These are phyloP conservation scores for Phrynocephalus vlangalii DNA, from an alignment of 2,797 vertebrate genomes.

Conservation along the genomic window DNA sequence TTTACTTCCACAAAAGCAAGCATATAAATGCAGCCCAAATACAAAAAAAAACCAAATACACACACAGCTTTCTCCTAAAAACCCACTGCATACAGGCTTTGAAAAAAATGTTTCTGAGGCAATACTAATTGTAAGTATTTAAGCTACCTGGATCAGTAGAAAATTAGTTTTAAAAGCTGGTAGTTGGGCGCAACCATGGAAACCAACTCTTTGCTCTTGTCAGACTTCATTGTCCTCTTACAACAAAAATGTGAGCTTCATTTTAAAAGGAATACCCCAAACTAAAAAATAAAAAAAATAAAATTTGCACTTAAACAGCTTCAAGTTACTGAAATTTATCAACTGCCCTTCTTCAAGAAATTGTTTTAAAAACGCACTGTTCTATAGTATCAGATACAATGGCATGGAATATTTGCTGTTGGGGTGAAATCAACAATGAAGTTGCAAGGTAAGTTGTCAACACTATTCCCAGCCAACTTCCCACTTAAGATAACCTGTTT, in stretches of 20 bases:
- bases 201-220: background rate
- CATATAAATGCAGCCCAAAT: background rate
- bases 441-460: background rate
- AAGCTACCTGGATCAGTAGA: too few relatives aligned
- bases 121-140: background rate
- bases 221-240: background rate
- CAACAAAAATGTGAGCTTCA: background rate
- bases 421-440: background rate
- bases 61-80: background rate
- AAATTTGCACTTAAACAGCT: background rate
- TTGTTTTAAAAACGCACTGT: background rate
- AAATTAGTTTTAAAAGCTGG: too few relatives aligned
- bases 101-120: background rate
- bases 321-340: background rate
- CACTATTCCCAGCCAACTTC: background rate
- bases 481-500: background rate
- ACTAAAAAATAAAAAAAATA: background rate
- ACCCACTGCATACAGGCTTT: background rate
- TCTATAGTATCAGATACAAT: background rate
- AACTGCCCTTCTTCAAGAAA: too few relatives aligned
- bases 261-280: background rate
- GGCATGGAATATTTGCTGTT: background rate
- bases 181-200: background rate
- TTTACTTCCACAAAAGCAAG: background rate
- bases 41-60: background rate